Conservation (phyloP, 2,113 vertebrate genomes). For the Agapornis roseicollis region DNA sequence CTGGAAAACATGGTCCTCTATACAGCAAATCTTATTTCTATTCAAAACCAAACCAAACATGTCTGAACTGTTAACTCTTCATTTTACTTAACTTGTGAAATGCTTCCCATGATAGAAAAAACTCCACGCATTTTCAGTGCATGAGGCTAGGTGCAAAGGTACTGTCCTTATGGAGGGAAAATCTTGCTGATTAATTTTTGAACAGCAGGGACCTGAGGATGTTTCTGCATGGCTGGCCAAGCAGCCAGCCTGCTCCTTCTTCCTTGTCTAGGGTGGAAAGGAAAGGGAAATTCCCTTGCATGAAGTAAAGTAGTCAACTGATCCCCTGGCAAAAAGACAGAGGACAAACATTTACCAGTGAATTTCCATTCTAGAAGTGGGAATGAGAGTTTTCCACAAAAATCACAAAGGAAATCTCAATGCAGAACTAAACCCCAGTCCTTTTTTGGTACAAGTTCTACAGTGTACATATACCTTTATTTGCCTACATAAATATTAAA, state of each 20-base stretch:
- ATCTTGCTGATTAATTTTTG: neutral
- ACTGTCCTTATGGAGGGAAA: neutral
- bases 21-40: neutral
- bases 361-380: constrained; percentile 1
- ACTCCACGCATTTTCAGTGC: neutral
- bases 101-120: neutral
- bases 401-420: neutral
- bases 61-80: neutral
- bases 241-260: constrained; percentile 5
- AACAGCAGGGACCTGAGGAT: neutral
- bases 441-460: neutral
- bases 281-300: constrained; percentile 46
- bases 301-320: neutral
- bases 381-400: neutral
- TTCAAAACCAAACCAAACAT: neutral
- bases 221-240: constrained; percentile 35
- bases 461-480: neutral
- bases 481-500: neutral
- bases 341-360: constrained; percentile 51
- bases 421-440: neutral
- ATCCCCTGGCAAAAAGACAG: neutral
- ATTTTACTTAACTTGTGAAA: neutral
- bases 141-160: neutral
- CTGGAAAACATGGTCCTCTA: neutral
- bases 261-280: neutral